Conservation (phyloP, 2,113 vertebrate species). For the Bettongia penicillata region DNA sequence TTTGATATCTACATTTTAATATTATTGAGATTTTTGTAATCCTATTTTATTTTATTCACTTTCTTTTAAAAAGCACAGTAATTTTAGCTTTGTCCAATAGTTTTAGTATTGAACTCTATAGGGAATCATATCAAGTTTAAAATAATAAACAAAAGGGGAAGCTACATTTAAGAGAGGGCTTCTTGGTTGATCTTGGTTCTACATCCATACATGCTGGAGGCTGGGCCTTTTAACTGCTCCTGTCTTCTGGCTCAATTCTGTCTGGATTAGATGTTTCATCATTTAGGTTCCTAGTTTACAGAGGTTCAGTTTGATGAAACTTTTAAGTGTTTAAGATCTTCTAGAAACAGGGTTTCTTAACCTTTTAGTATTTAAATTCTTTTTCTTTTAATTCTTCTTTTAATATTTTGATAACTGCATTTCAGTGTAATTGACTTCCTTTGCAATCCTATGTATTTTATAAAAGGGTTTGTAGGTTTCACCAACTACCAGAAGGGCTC, state of each 20-base stretch:
- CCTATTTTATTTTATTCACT: neutral
- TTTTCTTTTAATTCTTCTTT: too few species aligned
- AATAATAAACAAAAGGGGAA: neutral
- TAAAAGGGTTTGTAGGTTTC: neutral
- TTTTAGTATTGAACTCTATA: neutral
- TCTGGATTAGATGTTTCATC: neutral
- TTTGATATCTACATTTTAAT: neutral
- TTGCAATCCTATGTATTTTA: neutral
- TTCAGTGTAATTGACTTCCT: neutral
- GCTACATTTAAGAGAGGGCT: neutral
- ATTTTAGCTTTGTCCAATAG: neutral
- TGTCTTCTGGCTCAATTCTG: neutral
- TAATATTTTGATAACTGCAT: neutral
- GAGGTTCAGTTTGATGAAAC: neutral
- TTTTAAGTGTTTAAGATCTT: neutral
- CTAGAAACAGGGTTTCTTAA: neutral
- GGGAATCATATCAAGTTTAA: neutral
- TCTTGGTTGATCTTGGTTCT: neutral
- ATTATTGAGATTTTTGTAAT: neutral
- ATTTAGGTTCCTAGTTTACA: neutral
- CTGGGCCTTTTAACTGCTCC: neutral
- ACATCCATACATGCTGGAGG: neutral
- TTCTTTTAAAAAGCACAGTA: neutral
- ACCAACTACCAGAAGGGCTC: neutral
- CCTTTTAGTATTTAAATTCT: too few species aligned